These are phyloP conservation scores for Diglossa cyanea DNA, from an alignment of 2,797 vertebrate genomes.

Conservation along the genomic window DNA sequence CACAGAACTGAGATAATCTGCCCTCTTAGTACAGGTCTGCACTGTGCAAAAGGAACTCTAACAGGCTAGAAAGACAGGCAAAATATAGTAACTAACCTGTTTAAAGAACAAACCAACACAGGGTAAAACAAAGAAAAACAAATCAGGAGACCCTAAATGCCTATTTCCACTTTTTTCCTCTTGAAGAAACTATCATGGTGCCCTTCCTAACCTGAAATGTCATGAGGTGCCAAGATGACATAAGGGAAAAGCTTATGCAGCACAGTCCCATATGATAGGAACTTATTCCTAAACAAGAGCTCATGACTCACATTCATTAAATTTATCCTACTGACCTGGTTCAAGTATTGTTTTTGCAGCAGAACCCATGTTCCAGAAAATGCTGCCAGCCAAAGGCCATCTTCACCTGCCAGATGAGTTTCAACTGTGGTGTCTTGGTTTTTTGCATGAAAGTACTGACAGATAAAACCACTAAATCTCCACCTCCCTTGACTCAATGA, in stretches of 20 bases:
- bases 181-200: neutral
- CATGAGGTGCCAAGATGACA: neutral
- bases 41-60: neutral
- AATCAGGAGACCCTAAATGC: neutral
- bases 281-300: neutral
- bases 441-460: neutral
- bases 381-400: neutral
- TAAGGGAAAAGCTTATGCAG: neutral
- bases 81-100: neutral
- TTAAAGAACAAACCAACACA: neutral
- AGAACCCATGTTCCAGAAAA: neutral
- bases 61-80: neutral
- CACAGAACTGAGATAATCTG: neutral
- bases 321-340: neutral
- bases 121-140: neutral
- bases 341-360: neutral
- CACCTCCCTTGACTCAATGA: neutral
- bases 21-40: neutral
- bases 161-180: neutral
- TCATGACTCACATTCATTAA: neutral
- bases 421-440: neutral
- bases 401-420: neutral
- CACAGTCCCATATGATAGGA: neutral
- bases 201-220: neutral
- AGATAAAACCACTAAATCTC: neutral